These are phyloP conservation scores for Argopecten irradians DNA, from an alignment of 1,140 invertebrate genomes.

Conservation along the genomic window DNA sequence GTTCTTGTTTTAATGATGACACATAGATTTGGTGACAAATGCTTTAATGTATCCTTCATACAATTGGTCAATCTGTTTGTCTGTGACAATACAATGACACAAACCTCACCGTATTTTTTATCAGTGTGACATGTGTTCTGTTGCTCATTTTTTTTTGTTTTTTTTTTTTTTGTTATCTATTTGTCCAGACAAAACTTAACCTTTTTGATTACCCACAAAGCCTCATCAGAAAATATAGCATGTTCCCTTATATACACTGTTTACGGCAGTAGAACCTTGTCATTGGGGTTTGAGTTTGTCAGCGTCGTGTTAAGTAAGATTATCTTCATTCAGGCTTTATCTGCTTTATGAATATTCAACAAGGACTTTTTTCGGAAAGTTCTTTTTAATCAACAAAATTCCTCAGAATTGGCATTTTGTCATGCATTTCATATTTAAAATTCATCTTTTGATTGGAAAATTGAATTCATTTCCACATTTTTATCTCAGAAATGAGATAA, in stretches of 20 bases:
- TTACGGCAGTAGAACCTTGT: too few relatives aligned
- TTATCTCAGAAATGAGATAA: not conserved
- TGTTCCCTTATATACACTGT: too few relatives aligned
- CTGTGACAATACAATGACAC: not conserved
- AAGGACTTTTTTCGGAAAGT: not conserved
- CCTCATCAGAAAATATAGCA: not conserved
- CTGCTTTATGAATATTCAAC: not conserved
- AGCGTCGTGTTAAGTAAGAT: not conserved
- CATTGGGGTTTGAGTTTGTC: not conserved
- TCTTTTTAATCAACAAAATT: not conserved
- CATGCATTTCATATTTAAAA: not conserved
- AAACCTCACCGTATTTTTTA: too few relatives aligned
- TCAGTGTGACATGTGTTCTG: too few relatives aligned
- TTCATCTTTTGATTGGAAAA: not conserved
- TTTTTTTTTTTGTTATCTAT: not conserved
- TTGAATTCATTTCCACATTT: conserved; percentile 18
- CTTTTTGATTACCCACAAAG: not conserved
- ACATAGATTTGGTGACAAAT: too few relatives aligned
- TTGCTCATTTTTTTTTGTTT: too few relatives aligned
- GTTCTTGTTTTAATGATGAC: too few relatives aligned
- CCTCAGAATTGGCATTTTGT: not conserved
- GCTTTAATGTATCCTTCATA: too few relatives aligned
- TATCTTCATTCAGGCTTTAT: not conserved
- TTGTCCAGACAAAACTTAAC: not conserved
- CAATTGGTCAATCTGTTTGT: not conserved